A percentile compares a stretch with the other conserved stretches of the same genome.
These are phyloP conservation scores for Agrotis puta DNA, from an alignment of 2,888 invertebrate genomes.

Conservation along the genomic window DNA sequence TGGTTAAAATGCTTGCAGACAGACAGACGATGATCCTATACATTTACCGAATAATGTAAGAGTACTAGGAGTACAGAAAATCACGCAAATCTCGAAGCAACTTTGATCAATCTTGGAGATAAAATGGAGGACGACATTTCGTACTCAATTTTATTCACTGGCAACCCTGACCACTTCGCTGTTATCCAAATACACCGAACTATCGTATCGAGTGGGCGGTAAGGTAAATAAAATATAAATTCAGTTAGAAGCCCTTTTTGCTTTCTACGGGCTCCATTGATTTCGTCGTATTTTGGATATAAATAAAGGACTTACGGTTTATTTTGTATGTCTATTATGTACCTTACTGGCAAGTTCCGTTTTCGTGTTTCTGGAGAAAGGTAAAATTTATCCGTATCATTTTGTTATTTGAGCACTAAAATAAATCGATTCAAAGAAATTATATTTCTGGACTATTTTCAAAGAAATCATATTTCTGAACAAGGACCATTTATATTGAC, in stretches of 20 bases:
- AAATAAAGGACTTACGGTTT: conserved; percentile 22
- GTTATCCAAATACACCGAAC: conserved; percentile 64
- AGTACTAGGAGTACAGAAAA: conserved; percentile 6
- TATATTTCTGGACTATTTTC: not conserved
- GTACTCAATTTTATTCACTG: conserved; percentile 18
- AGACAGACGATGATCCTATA: too few relatives aligned
- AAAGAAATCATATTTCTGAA: too few relatives aligned
- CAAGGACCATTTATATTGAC: not conserved
- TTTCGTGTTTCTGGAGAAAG: conserved; percentile 14
- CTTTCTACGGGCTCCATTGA: conserved; percentile 41
- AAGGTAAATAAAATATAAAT: conserved; percentile 67
- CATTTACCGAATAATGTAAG: too few relatives aligned
- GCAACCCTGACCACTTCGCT: conserved; percentile 52
- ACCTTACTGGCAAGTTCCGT: conserved; percentile 21
- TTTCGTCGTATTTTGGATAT: conserved; percentile 44
- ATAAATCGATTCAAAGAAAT: not conserved
- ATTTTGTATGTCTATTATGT: conserved; percentile 36
- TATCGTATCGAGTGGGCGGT: conserved; percentile 53
- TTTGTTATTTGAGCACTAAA: conserved; percentile 3
- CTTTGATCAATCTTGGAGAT: conserved; percentile 39
- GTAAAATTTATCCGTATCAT: conserved; percentile 33
- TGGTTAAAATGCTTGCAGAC: too few relatives aligned
- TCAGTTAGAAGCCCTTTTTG: conserved; percentile 52
- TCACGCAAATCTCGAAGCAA: conserved; percentile 25
- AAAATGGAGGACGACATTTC: conserved; percentile 28